Evolutionary conservation across 1,140 invertebrate genomes (phyloP).

Genomic region (Trachymyrmex cornetzi): DNA sequence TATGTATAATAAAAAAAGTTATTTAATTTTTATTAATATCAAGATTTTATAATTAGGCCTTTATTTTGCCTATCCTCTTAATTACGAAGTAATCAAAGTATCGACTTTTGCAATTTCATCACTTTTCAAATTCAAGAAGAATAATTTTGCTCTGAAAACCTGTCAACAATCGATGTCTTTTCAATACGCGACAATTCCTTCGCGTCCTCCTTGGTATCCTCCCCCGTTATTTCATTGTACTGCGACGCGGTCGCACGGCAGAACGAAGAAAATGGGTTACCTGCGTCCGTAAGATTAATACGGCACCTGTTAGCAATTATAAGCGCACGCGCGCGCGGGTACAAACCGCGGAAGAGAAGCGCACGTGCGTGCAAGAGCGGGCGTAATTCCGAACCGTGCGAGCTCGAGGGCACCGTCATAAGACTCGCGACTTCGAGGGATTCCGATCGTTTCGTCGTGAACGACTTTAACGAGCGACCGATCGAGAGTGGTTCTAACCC

Average conservation of each 20-base stretch:
- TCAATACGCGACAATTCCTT: no score
- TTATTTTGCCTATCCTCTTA: no score
- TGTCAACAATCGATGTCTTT: neutral
- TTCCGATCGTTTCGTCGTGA: conserved; percentile 27
- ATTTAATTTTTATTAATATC: no score
- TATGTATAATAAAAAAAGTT: no score
- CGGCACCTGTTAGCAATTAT: conserved; percentile 81
- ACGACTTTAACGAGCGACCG: conserved; percentile 23
- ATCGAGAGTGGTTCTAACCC: conserved; percentile 2
- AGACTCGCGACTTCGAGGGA: conserved; percentile 15
- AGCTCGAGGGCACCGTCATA: neutral
- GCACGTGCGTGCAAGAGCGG: neutral
- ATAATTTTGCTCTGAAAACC: neutral
- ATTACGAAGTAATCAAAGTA: no score
- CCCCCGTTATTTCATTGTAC: conserved; percentile 78
- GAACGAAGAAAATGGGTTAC: conserved; percentile 78
- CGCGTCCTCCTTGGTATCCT: neutral
- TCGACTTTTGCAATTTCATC: neutral
- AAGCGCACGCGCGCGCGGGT: neutral
- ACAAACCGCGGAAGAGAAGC: no score
- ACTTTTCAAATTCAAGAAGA: neutral
- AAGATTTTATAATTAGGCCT: no score
- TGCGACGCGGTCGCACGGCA: conserved; percentile 43
- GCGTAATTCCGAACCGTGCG: conserved; percentile 31
- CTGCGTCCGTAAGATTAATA: conserved; percentile 81